A percentile compares a stretch with the other conserved stretches of the same genome.
These are phyloP conservation scores for Tromatobia lineatoria DNA, from an alignment of 2,888 invertebrate species.

Conservation along the genomic window DNA sequence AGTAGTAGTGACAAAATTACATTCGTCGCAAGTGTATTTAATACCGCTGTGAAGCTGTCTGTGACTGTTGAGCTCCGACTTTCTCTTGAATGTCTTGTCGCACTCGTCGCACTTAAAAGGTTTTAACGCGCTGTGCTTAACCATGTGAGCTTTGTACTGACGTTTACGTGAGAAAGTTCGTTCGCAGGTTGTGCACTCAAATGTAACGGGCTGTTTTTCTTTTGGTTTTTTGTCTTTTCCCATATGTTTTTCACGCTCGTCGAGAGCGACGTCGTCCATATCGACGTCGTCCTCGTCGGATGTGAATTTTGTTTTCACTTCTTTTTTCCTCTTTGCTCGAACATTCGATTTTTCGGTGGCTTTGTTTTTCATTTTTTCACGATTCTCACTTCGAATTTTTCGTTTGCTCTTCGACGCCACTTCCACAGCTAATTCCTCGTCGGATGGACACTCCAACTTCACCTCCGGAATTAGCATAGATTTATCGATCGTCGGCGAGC, in stretches of 20 bases:
- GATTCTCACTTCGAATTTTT: background rate
- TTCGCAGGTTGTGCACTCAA: constrained; percentile 54
- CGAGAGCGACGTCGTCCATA: constrained; percentile 10
- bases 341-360: background rate
- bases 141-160: constrained; percentile 40
- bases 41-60: constrained; percentile 70
- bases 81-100: constrained; percentile 67
- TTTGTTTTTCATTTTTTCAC: background rate
- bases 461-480: background rate
- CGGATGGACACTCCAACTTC: constrained; percentile 7
- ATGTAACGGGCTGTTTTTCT: constrained; percentile 10
- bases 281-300: constrained; percentile 2
- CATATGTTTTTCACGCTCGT: background rate
- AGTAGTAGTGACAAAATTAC: constrained; percentile 49
- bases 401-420: background rate
- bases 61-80: constrained; percentile 69
- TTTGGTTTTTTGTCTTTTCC: background rate
- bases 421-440: background rate
- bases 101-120: constrained; percentile 67
- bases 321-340: background rate
- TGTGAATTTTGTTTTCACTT: background rate
- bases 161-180: constrained; percentile 75
- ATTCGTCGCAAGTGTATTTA: constrained; percentile 62
- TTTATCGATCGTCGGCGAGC: background rate
- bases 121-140: constrained; percentile 46